Evolutionary conservation across 2,113 vertebrate genomes (phyloP).

Genomic region (Lagopus muta): DNA sequence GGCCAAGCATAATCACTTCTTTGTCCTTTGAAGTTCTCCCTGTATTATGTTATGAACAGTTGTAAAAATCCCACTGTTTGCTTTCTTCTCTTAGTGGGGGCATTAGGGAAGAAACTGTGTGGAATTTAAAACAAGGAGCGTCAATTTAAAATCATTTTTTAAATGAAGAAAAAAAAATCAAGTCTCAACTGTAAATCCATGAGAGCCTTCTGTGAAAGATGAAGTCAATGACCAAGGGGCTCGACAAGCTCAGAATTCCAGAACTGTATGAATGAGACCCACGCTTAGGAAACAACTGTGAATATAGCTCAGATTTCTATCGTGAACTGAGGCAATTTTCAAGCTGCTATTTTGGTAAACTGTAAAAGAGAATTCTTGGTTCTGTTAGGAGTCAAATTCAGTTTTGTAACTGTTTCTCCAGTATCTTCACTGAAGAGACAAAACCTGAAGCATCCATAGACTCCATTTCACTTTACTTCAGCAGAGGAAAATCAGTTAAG

Average conservation of each 20-base stretch:
- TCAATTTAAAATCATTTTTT: neutral
- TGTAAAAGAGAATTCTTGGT: conserved; percentile 24
- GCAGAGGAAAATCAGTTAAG: neutral
- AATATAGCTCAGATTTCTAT: neutral
- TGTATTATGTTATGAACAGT: neutral
- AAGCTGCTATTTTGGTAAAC: conserved; percentile 10
- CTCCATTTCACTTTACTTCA: neutral
- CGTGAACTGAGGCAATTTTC: conserved; percentile 5
- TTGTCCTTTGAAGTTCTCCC: neutral
- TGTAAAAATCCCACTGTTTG: neutral
- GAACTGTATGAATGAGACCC: conserved; percentile 18
- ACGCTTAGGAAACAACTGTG: conserved; percentile 3
- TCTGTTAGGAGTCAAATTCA: conserved; percentile 9
- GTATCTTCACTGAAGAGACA: neutral
- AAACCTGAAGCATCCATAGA: neutral
- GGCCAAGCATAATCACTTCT: neutral
- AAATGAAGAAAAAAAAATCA: conserved; percentile 15
- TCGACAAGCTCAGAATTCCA: conserved; percentile 34
- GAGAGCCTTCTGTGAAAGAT: conserved; percentile 10
- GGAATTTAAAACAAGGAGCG: neutral
- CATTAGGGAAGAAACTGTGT: neutral
- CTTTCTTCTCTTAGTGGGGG: neutral
- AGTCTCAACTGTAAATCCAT: conserved; percentile 14
- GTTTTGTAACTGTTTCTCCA: neutral
- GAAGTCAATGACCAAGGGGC: conserved; percentile 21